Base-by-base conservation (phyloP, 2,888 invertebrate genomes). In the Drosophila flavopinicola region DNA sequence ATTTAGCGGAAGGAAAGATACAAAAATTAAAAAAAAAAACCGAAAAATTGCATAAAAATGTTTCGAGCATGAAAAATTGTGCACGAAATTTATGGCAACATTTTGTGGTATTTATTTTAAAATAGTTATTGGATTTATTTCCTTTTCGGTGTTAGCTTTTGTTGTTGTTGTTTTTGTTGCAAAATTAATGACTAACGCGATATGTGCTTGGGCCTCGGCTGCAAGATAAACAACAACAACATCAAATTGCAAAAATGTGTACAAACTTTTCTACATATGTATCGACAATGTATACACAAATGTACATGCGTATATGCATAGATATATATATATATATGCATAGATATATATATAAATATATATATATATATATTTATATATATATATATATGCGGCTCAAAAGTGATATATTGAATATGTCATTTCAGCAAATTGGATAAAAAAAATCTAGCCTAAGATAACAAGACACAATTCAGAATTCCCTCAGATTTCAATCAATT, bases 51-150 rank as follows among this genome's bases (percentile, higher is more conserved):
- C 47, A 58, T 44, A 51, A 45, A 66, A 67, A 84, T 77, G 64
- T 84, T 79, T 67, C 72, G 42, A 23, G 24, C 58, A 56, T 33
- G 42, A 42, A 64, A 56, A 79, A 45, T 64, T 38, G 47, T 52
- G 41, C 38, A 53, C 38, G 63, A 52, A 64, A 79, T 84, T 75
- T 68, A 82, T 82, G 70, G 63, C 65, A 70, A 45, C 47, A 66
- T 61, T 66, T 60, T 39, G 58, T 64, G 53, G 54, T 57, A 67
- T 77, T 69, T 85, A 64, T 72, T 74, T 69, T 23, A 49, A 74
- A 74, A 70, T 58, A 58, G 53, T 66, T 75, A 68, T 61, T 67
- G 59, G 57, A 64, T 56, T 72, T 71, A 66, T 66, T 66, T 60
- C 52, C 60, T 48, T 48, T 48, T 44, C 47, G 11, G 9, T 35